Evolutionary conservation across 2,113 vertebrate genomes (phyloP).

Genomic region (Seriola quinqueradiata): DNA sequence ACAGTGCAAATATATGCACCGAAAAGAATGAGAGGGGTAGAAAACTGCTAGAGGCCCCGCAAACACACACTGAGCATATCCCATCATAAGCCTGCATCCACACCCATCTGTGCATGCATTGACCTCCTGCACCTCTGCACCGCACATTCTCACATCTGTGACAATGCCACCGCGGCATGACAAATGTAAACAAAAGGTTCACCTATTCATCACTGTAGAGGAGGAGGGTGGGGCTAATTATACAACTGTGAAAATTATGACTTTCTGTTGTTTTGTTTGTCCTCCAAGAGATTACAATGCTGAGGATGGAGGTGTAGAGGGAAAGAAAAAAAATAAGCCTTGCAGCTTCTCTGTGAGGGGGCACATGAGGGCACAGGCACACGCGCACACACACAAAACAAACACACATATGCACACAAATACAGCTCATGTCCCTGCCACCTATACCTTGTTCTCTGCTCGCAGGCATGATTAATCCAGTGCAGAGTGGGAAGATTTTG

Average conservation of each 20-base stretch:
- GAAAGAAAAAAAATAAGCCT: slow-evolving; percentile 45
- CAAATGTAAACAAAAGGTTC: slow-evolving; percentile 87
- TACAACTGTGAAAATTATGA: slow-evolving; percentile 76
- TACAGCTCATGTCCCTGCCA: slow-evolving; percentile 58
- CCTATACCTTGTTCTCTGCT: slow-evolving; percentile 53
- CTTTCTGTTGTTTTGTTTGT: slow-evolving; percentile 81
- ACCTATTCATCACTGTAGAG: slow-evolving; percentile 83
- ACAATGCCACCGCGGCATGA: slow-evolving; percentile 82
- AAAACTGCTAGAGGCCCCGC: slow-evolving; percentile 19
- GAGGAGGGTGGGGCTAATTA: slow-evolving; percentile 80
- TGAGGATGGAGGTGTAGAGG: slow-evolving; percentile 53
- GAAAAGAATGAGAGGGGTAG: slow-evolving; percentile 22
- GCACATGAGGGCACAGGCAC: slow-evolving; percentile 8
- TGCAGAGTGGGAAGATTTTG: slow-evolving; percentile 82
- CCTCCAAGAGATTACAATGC: slow-evolving; percentile 73
- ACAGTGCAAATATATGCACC: slow-evolving; percentile 36
- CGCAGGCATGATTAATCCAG: slow-evolving; percentile 84
- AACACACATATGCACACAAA: slow-evolving; percentile 42
- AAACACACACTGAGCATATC: slow-evolving; percentile 34
- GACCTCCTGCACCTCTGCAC: slow-evolving; percentile 64
- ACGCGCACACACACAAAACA: slow-evolving; percentile 47
- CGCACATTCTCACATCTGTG: slow-evolving; percentile 73
- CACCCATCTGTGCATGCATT: slow-evolving; percentile 56
- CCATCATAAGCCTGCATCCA: slow-evolving; percentile 45
- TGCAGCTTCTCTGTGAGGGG: slow-evolving; percentile 51